Conservation (phyloP, 1,140 invertebrate species). For the Nymphalis io region DNA sequence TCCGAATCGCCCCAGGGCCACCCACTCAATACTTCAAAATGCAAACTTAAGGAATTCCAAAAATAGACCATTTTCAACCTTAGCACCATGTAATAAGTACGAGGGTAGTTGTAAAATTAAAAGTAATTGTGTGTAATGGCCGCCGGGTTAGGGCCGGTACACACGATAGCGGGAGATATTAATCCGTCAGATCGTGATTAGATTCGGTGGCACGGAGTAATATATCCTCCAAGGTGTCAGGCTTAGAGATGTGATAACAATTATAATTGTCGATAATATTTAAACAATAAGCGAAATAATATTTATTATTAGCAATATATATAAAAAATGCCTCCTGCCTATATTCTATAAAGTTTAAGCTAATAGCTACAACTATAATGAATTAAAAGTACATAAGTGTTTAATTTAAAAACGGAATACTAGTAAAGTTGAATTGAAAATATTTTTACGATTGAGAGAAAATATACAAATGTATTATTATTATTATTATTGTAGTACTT, state of each 20-base stretch:
- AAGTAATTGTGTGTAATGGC: conserved; percentile 62
- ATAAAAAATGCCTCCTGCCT: not conserved
- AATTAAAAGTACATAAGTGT: no score
- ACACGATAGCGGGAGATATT: conserved; percentile 65
- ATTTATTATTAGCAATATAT: not conserved
- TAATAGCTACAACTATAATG: no score
- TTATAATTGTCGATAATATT: conserved; percentile 22
- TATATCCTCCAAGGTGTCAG: conserved; percentile 72
- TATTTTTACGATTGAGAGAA: no score
- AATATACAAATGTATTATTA: no score
- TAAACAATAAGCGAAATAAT: not conserved
- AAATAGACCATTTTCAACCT: conserved; percentile 33
- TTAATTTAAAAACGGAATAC: no score
- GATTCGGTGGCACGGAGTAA: conserved; percentile 77
- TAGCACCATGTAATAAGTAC: conserved; percentile 35
- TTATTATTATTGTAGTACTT: no score
- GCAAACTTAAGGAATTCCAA: not conserved
- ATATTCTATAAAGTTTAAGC: no score
- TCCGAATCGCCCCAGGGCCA: conserved; percentile 54
- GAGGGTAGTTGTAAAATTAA: conserved; percentile 36
- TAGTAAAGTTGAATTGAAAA: no score
- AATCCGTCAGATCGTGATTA: conserved; percentile 78
- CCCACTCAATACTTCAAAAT: conserved; percentile 52
- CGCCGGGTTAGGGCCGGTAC: conserved; percentile 60
- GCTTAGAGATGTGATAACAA: conserved; percentile 40